Percentiles rank a stretch among this genome's conserved stretches.
These are phyloP conservation scores for Sinhomidia bicolor DNA, from an alignment of 2,888 invertebrate genomes.

Conservation along the genomic window DNA sequence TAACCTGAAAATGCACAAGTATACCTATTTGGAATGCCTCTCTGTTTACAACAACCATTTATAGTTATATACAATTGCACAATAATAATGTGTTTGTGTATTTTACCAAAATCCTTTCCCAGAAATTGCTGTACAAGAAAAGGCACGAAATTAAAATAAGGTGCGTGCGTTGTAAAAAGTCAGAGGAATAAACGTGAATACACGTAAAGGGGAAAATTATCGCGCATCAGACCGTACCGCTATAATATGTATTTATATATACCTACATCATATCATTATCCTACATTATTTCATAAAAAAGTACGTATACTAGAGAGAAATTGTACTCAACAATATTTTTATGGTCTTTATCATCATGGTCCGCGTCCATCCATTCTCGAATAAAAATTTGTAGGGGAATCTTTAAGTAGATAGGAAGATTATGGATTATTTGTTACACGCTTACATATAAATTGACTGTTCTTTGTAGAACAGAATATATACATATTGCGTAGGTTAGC, in stretches of 20 bases:
- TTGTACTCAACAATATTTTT: not conserved
- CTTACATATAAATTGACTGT: no score
- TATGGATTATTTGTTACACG: not conserved
- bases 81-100: slow-evolving; percentile 22
- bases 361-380: not conserved
- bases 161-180: not conserved
- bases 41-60: not conserved
- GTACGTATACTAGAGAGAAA: not conserved
- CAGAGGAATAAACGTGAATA: no score
- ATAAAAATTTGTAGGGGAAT: not conserved
- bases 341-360: not conserved
- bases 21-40: no score
- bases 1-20: not conserved
- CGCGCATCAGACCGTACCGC: not conserved
- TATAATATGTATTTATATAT: not conserved
- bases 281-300: not conserved
- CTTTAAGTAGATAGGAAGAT: slow-evolving; percentile 6
- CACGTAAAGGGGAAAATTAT: not conserved
- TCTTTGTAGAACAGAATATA: no score
- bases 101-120: not conserved
- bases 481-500: no score
- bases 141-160: not conserved
- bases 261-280: not conserved
- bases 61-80: slow-evolving; percentile 11
- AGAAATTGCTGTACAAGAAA: not conserved